Conservation (phyloP, 2,797 vertebrate species). For the Danio albolineatus region DNA sequence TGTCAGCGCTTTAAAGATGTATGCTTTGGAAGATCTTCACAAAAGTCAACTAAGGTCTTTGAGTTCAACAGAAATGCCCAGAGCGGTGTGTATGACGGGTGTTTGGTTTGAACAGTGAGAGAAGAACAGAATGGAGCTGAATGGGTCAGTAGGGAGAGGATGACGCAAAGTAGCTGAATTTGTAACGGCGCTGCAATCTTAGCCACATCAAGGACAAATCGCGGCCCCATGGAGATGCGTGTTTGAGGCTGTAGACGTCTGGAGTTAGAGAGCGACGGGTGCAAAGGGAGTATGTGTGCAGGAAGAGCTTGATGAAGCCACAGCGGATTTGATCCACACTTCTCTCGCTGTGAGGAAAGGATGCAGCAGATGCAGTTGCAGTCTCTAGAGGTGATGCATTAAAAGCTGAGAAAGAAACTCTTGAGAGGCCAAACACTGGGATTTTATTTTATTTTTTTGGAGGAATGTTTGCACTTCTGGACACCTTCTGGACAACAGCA, state of each 20-base stretch:
- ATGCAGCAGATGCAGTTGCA: slow-evolving; percentile 26
- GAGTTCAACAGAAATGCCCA: slow-evolving; percentile 38
- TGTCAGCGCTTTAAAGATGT: slow-evolving; percentile 14
- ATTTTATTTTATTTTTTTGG: background rate
- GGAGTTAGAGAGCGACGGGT: slow-evolving; percentile 26
- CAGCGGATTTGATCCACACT: slow-evolving; percentile 14
- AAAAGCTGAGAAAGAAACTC: background rate
- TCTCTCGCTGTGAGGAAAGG: background rate
- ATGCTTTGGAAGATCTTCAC: slow-evolving; percentile 24
- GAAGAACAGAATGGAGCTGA: slow-evolving; percentile 5
- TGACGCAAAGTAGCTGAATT: slow-evolving; percentile 32
- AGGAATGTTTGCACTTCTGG: background rate
- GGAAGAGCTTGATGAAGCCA: slow-evolving; percentile 18
- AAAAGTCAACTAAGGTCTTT: slow-evolving; percentile 39
- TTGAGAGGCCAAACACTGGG: slow-evolving; percentile 17
- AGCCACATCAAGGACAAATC: slow-evolving; percentile 25
- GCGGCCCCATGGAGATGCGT: background rate
- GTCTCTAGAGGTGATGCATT: background rate
- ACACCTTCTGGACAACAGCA: background rate
- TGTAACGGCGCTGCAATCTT: slow-evolving; percentile 47
- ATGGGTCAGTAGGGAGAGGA: slow-evolving; percentile 42
- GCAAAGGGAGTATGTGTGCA: background rate
- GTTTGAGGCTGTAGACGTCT: slow-evolving; percentile 11
- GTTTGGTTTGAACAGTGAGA: slow-evolving; percentile 47
- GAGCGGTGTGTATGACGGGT: slow-evolving; percentile 18